A percentile compares a stretch with the other conserved stretches of the same genome.
Conservation (phyloP, 2,888 invertebrate species). For the Noctua pronuba region DNA sequence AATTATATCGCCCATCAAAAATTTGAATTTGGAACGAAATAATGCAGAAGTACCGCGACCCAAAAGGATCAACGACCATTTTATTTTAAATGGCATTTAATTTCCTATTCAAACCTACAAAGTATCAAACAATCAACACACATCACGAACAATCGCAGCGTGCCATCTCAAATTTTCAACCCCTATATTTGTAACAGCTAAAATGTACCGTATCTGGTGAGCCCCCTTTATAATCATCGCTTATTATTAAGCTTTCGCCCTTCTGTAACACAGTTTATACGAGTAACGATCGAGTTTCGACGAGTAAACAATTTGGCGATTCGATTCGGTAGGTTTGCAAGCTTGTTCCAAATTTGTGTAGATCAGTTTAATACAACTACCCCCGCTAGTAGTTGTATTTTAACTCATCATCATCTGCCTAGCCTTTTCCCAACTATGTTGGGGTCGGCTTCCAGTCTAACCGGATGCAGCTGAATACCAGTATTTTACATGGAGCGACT, state of each 20-base stretch:
- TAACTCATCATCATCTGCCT: too few relatives aligned
- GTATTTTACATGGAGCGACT: too few relatives aligned
- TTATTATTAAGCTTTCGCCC: conserved; percentile 84
- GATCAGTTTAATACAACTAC: too few relatives aligned
- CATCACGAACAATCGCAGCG: conserved; percentile 33
- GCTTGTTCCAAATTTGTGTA: too few relatives aligned
- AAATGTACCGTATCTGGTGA: conserved; percentile 70
- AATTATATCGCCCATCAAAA: background rate
- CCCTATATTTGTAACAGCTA: conserved; percentile 67
- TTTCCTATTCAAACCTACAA: conserved; percentile 22
- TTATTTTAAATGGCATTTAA: conserved; percentile 19
- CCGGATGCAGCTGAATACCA: too few relatives aligned
- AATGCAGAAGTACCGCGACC: background rate
- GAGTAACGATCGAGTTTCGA: conserved; percentile 77
- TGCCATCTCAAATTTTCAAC: conserved; percentile 27
- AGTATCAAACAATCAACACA: conserved; percentile 28
- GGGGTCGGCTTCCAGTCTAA: too few relatives aligned
- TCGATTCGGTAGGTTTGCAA: conserved; percentile 71
- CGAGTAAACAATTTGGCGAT: conserved; percentile 77
- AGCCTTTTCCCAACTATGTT: too few relatives aligned
- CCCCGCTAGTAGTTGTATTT: too few relatives aligned
- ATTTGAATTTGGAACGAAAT: background rate
- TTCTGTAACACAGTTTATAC: conserved; percentile 74
- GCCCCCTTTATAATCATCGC: conserved; percentile 81
- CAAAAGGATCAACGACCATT: background rate